These are phyloP conservation scores for Oryctes rhinoceros DNA, from an alignment of 1,140 invertebrate species.

Conservation along the genomic window DNA sequence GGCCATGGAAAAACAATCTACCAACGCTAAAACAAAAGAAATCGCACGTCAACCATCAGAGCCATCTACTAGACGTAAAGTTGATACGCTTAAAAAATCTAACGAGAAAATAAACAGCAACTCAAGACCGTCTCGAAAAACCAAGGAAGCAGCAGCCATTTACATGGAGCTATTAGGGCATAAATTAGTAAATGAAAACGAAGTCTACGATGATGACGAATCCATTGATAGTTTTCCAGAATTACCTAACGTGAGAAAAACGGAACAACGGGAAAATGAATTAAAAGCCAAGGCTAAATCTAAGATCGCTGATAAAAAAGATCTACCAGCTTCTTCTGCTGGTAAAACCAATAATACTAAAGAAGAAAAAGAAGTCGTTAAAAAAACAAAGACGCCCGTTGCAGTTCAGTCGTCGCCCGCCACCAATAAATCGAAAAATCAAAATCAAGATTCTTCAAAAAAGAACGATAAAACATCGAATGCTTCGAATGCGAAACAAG, in stretches of 20 bases:
- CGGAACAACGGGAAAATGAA: constrained; percentile 70
- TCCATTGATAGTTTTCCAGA: constrained; percentile 75
- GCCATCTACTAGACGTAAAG: constrained; percentile 11
- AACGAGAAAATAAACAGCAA: constrained; percentile 31
- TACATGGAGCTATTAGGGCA: constrained; percentile 79
- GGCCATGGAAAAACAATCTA: constrained; percentile 17
- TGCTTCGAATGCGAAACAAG: not conserved
- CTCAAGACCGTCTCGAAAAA: constrained; percentile 73
- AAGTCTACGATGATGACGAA: constrained; percentile 69
- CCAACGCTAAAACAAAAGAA: constrained; percentile 17
- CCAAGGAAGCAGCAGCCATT: constrained; percentile 77
- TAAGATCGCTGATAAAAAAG: constrained; percentile 46
- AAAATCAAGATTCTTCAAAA: constrained; percentile 44
- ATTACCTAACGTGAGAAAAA: constrained; percentile 70
- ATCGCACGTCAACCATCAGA: not conserved
- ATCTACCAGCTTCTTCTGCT: constrained; percentile 52
- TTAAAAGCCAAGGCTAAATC: constrained; percentile 61
- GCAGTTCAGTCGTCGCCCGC: not conserved
- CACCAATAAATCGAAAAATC: constrained; percentile 48
- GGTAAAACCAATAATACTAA: not conserved
- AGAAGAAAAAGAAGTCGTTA: constrained; percentile 45
- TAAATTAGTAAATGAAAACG: constrained; percentile 67
- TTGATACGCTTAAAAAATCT: constrained; percentile 18
- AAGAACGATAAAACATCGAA: constrained; percentile 44
- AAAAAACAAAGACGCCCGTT: constrained; percentile 45